Evolutionary conservation across 2,888 invertebrate species (phyloP).

Genomic region (Polyommatus iphigenia): DNA sequence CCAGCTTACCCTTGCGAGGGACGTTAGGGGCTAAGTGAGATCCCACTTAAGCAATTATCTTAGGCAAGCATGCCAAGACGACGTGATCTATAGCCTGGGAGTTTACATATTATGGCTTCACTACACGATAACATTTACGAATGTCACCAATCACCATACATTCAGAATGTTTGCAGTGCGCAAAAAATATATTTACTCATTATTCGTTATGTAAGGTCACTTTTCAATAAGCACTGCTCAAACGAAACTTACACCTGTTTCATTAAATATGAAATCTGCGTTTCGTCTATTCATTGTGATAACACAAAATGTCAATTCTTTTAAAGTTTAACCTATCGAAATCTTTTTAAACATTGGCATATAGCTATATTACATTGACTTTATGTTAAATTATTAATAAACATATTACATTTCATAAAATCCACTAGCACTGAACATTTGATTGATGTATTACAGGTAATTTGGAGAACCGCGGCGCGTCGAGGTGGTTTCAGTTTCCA

Average conservation of each 20-base stretch:
- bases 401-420: not conserved
- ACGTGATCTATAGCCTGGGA: conserved; percentile 40
- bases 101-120: conserved; percentile 22
- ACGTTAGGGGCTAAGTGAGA: conserved; percentile 46
- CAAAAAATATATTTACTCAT: not conserved
- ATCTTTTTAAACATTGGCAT: too few species aligned
- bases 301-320: too few species aligned
- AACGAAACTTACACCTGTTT: not conserved
- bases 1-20: conserved; percentile 43
- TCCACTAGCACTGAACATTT: not conserved
- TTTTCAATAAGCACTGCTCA: not conserved
- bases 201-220: not conserved
- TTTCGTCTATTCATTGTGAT: not conserved
- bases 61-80: conserved; percentile 41
- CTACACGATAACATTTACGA: not conserved
- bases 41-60: conserved; percentile 50
- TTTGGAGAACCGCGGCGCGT: not conserved
- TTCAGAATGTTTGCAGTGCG: not conserved
- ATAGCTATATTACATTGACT: too few species aligned
- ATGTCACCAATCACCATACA: not conserved
- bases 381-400: too few species aligned
- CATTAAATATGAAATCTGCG: not conserved
- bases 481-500: conserved; percentile 7
- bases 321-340: too few species aligned
- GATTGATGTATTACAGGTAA: conserved; percentile 18